Evolutionary conservation across 2,113 vertebrate genomes (phyloP).

Genomic region (Ctenomys sociabilis): DNA sequence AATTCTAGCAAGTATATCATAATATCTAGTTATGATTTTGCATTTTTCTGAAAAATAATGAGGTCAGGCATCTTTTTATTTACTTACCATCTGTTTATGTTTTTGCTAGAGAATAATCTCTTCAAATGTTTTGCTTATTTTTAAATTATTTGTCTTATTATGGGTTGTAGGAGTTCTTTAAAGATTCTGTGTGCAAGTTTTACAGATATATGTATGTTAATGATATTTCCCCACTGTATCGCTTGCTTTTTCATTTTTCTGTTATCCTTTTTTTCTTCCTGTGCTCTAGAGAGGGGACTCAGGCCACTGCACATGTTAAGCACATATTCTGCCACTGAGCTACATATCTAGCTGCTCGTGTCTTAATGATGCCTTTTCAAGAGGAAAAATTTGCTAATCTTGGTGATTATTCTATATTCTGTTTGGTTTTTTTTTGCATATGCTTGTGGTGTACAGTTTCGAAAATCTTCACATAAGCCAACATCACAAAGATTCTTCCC

Average conservation of each 20-base stretch:
- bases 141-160: slow-evolving; percentile 22
- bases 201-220: neutral
- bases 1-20: neutral
- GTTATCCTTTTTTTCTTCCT: neutral
- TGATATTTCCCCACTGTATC: neutral
- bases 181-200: neutral
- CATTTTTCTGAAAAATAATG: neutral
- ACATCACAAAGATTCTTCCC: neutral
- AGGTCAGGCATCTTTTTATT: neutral
- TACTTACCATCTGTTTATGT: neutral
- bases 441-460: neutral
- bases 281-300: neutral
- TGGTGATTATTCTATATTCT: neutral
- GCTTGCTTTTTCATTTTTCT: neutral
- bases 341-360: neutral
- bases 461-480: neutral
- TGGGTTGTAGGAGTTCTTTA: neutral
- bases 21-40: neutral
- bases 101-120: neutral
- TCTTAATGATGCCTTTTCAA: slow-evolving; percentile 7
- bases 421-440: neutral
- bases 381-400: neutral
- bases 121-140: neutral
- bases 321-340: neutral
- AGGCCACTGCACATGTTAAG: neutral